A percentile compares a stretch with the other conserved stretches of the same genome.
Conservation (phyloP, 2,797 vertebrate species). For the Clarias platycephalus region DNA sequence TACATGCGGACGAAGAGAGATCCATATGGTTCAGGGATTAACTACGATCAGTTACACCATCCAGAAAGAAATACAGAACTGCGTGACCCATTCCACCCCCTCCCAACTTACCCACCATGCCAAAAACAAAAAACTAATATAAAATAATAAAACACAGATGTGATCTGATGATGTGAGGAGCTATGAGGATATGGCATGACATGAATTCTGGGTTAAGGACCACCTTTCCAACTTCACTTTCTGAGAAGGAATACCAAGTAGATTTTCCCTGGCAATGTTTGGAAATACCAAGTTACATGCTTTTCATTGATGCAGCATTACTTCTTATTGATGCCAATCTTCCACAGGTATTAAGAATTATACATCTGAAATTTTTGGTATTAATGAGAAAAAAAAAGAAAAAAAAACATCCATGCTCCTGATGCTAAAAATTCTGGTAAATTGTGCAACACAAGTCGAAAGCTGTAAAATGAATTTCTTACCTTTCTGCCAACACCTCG, state of each 20-base stretch:
- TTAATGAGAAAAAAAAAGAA: too few species aligned
- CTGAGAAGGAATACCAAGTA: background rate
- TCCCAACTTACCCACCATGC: too few species aligned
- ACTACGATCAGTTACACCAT: too few species aligned
- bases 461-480: conserved; percentile 55
- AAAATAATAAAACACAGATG: too few species aligned
- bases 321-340: background rate
- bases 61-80: background rate
- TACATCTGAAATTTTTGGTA: background rate
- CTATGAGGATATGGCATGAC: background rate
- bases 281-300: background rate
- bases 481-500: conserved; percentile 96
- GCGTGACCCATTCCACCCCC: too few species aligned
- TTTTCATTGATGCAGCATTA: background rate
- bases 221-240: background rate
- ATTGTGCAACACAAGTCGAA: background rate
- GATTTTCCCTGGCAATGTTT: background rate
- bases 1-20: too few species aligned
- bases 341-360: background rate
- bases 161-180: background rate
- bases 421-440: background rate
- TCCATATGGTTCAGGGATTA: too few species aligned
- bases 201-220: background rate
- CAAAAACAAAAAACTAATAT: too few species aligned
- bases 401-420: too few species aligned